These are phyloP conservation scores for Ursus arctos DNA, from an alignment of 2,113 vertebrate species.

Conservation along the genomic window DNA sequence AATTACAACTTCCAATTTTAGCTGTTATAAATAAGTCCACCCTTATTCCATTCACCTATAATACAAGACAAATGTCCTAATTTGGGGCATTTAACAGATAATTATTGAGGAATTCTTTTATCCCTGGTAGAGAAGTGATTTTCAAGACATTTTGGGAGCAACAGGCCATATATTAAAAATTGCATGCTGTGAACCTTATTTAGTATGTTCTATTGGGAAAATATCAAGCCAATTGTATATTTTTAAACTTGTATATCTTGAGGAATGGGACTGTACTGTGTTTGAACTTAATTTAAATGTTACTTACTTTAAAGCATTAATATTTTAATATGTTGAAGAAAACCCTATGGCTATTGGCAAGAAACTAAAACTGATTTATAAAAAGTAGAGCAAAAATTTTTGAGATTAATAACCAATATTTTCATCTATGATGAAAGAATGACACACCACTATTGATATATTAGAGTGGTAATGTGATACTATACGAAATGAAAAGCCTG, in stretches of 20 bases:
- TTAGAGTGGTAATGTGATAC: neutral
- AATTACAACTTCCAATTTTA: neutral
- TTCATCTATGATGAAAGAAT: neutral
- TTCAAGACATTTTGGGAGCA: conserved; percentile 15
- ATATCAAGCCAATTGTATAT: neutral
- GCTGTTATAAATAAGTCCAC: neutral
- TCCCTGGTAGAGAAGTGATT: neutral
- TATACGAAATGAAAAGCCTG: neutral
- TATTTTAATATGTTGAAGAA: conserved; percentile 32
- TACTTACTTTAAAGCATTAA: conserved; percentile 8
- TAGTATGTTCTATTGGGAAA: neutral
- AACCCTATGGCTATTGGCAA: neutral
- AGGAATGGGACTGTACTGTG: neutral
- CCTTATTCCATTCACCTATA: neutral
- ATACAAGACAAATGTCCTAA: neutral
- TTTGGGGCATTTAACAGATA: neutral
- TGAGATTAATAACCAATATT: neutral
- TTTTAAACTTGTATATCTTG: neutral
- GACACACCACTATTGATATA: neutral
- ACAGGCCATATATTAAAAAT: neutral
- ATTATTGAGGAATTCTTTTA: neutral
- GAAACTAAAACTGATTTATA: neutral
- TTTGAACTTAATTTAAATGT: conserved; percentile 15
- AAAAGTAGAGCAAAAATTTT: neutral
- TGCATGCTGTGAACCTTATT: neutral